Percentiles rank a stretch among this genome's conserved stretches.
Conservation (phyloP, 2,113 vertebrate species). For the Tupaia chinensis region DNA sequence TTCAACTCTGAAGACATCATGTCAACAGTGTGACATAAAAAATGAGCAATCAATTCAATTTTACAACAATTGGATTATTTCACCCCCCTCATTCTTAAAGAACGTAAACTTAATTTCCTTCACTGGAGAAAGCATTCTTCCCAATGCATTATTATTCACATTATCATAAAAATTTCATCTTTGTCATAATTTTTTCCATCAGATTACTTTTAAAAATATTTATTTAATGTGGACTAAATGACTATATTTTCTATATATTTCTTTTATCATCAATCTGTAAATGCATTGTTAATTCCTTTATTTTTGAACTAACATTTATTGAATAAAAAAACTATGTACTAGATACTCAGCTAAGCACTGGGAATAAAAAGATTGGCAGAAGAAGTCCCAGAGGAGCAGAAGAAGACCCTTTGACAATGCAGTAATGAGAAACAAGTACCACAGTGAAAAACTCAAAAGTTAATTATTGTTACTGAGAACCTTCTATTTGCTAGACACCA, state of each 20-base stretch:
- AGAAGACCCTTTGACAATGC: background rate
- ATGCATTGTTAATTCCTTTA: background rate
- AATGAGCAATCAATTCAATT: background rate
- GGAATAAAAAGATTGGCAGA: background rate
- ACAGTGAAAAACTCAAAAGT: constrained; percentile 12
- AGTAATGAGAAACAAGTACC: background rate
- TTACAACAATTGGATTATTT: background rate
- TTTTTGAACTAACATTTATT: background rate
- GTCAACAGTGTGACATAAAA: background rate
- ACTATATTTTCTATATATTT: background rate
- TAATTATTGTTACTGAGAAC: background rate
- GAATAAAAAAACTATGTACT: background rate
- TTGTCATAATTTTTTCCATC: background rate
- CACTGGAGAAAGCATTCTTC: background rate
- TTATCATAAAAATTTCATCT: background rate
- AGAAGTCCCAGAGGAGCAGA: background rate
- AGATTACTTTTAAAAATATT: background rate
- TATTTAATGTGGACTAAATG: too few species aligned
- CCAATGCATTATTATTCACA: background rate
- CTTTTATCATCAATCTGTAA: background rate
- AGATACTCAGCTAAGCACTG: background rate
- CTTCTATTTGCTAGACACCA: background rate
- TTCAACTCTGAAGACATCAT: background rate
- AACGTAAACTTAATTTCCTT: background rate
- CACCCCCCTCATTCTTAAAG: background rate